These are phyloP conservation scores for Coracopsis vasa DNA, from an alignment of 2,113 vertebrate species.

Conservation along the genomic window DNA sequence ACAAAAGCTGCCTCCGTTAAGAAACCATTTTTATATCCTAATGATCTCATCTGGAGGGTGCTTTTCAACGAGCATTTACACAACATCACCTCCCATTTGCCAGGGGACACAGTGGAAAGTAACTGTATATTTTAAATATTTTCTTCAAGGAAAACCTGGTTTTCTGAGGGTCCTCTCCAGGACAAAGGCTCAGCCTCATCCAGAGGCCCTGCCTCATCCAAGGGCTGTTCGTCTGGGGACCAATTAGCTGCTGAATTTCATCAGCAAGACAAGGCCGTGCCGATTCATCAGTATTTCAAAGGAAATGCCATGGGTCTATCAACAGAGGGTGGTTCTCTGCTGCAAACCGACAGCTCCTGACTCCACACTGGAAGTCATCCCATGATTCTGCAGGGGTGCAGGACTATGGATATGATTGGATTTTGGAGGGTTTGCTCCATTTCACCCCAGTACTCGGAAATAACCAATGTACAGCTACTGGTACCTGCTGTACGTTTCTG, in stretches of 20 bases:
- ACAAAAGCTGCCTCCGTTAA: background rate
- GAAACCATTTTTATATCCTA: background rate
- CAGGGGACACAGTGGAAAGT: background rate
- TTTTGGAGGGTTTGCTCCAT: background rate
- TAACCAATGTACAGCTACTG: accelerated
- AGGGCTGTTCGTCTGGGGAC: background rate
- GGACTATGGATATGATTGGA: accelerated
- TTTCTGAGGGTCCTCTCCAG: background rate
- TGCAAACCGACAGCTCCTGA: background rate
- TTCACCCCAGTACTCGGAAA: background rate
- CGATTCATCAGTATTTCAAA: background rate
- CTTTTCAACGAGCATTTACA: background rate
- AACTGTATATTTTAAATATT: background rate
- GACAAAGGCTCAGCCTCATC: background rate
- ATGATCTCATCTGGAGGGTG: background rate
- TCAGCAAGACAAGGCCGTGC: background rate
- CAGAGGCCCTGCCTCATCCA: background rate
- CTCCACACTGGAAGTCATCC: background rate
- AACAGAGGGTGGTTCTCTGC: background rate
- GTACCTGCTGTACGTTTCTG: background rate
- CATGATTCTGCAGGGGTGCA: background rate
- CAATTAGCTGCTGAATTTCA: background rate
- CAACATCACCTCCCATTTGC: background rate
- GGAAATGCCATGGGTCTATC: accelerated
- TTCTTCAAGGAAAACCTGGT: background rate